These are phyloP conservation scores for Microcaecilia unicolor DNA, from an alignment of 2,797 vertebrate genomes.

Conservation along the genomic window DNA sequence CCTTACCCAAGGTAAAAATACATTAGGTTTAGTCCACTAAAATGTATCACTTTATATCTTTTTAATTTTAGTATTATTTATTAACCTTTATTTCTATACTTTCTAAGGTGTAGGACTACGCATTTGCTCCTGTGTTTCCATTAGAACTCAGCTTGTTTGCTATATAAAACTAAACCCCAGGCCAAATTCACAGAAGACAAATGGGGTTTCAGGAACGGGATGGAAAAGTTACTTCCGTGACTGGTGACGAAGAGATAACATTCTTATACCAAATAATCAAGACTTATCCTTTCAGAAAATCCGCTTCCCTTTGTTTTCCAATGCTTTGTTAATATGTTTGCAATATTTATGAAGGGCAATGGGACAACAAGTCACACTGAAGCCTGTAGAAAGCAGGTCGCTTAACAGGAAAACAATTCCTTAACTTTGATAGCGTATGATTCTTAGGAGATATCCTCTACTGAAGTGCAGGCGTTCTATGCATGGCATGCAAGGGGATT, in stretches of 20 bases:
- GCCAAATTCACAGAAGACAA: slow-evolving; percentile 27
- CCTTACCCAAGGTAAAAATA: too few relatives aligned
- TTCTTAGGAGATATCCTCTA: too few relatives aligned
- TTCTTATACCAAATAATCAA: slow-evolving; percentile 16
- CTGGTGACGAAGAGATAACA: slow-evolving; percentile 22
- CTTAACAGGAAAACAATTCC: too few relatives aligned
- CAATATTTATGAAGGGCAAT: slow-evolving; percentile 14
- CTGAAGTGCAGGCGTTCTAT: too few relatives aligned
- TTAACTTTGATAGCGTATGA: too few relatives aligned
- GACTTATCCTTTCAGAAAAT: slow-evolving; percentile 8
- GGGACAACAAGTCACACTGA: too few relatives aligned
- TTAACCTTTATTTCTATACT: too few relatives aligned
- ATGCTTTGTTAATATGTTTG: slow-evolving; percentile 19
- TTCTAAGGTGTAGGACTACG: background rate
- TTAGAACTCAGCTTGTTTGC: slow-evolving; percentile 14
- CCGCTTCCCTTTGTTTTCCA: slow-evolving; percentile 10
- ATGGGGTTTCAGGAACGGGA: slow-evolving; percentile 24
- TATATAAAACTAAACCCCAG: slow-evolving; percentile 10
- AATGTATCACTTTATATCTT: too few relatives aligned
- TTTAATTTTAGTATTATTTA: too few relatives aligned
- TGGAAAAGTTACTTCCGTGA: slow-evolving; percentile 20
- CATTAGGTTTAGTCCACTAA: too few relatives aligned
- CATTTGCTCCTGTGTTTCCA: slow-evolving; percentile 8
- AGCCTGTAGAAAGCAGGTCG: too few relatives aligned
- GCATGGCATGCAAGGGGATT: too few relatives aligned